These are phyloP conservation scores for Myoxocephalus aenaeus DNA, from an alignment of 2,797 vertebrate genomes.

Conservation along the genomic window DNA sequence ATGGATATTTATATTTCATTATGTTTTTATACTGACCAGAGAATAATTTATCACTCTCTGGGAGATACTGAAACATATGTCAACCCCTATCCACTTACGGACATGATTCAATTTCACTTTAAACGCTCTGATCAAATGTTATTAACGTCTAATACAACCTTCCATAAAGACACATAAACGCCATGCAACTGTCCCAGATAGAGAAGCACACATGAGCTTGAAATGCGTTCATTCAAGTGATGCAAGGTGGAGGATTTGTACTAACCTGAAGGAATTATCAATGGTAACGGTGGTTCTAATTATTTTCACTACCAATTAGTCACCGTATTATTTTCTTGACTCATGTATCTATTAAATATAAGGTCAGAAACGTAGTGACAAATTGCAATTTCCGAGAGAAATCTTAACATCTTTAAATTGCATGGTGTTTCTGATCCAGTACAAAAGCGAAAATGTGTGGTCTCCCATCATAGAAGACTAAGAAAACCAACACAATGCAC, in stretches of 20 bases:
- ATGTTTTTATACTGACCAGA: conserved; percentile 92
- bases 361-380: background rate
- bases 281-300: background rate
- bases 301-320: background rate
- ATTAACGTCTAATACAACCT: conserved; percentile 92
- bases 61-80: conserved; percentile 98
- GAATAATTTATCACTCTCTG: conserved; percentile 92
- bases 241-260: conserved; percentile 66
- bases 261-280: background rate
- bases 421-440: background rate
- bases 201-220: conserved; percentile 75
- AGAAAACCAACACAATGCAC: accelerated
- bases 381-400: background rate
- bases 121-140: conserved; percentile 96
- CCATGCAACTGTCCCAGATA: conserved; percentile 83
- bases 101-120: conserved; percentile 96
- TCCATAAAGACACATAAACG: conserved; percentile 87
- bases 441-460: background rate
- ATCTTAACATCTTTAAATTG: background rate
- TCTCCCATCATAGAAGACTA: background rate
- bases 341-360: background rate
- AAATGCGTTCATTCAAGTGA: conserved; percentile 68
- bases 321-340: background rate
- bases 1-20: conserved; percentile 99
- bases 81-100: conserved; percentile 93